Percentiles rank a stretch among this genome's conserved stretches.
Evolutionary conservation across 2,113 vertebrate species (phyloP).

Genomic region (Eudorcas thomsonii): DNA sequence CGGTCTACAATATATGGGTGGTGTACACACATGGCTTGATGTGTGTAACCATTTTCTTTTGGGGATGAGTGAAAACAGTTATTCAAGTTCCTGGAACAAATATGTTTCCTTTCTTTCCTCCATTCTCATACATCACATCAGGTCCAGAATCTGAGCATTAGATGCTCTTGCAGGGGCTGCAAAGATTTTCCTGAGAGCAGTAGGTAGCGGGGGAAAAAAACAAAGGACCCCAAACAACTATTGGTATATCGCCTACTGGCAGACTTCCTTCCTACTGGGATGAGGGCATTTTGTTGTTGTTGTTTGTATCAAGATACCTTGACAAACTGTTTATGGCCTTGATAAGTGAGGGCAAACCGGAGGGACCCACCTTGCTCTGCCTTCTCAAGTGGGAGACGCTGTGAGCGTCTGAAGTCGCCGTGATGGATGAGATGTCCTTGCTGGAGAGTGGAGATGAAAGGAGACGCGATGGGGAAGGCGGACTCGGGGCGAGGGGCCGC

Average conservation of each 20-base stretch:
- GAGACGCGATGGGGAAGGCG: too few relatives aligned
- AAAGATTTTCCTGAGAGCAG: not conserved
- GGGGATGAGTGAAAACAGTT: not conserved
- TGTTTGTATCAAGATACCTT: not conserved
- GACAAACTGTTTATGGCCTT: not conserved
- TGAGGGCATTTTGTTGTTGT: not conserved
- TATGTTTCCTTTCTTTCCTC: not conserved
- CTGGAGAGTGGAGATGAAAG: not conserved
- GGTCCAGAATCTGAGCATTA: not conserved
- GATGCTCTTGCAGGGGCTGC: not conserved
- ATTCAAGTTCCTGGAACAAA: not conserved
- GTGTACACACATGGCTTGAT: rapidly evolving
- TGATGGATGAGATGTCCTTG: not conserved
- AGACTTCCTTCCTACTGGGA: not conserved
- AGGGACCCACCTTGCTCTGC: not conserved
- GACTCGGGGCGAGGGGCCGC: not conserved
- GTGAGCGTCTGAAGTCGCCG: rapidly evolving
- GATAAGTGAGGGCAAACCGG: not conserved
- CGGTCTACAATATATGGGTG: rapidly evolving
- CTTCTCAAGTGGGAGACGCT: not conserved
- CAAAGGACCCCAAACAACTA: not conserved
- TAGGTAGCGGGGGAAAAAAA: not conserved
- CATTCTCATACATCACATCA: not conserved
- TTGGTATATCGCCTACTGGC: not conserved
- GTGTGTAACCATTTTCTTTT: not conserved